Conservation (phyloP, 2,888 invertebrate genomes). For the Bruchidius siliquastri region DNA sequence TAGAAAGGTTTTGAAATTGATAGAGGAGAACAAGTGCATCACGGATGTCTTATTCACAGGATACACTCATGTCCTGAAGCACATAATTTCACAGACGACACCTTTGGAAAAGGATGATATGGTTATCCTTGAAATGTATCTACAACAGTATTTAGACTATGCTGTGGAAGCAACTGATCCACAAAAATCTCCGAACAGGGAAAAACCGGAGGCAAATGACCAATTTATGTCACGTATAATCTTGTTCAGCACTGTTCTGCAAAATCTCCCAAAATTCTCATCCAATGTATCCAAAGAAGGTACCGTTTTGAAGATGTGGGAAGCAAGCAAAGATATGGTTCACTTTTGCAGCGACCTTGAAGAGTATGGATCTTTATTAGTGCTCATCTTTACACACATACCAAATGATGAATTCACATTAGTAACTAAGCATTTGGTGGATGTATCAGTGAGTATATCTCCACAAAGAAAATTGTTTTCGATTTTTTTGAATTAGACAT, state of each 20-base stretch:
- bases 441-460: constrained; percentile 30
- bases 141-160: constrained; percentile 15
- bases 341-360: constrained; percentile 19
- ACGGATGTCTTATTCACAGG: constrained; percentile 12
- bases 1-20: constrained; percentile 25
- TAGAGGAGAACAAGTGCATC: constrained; percentile 19
- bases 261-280: constrained; percentile 33
- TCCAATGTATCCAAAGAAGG: constrained; percentile 24
- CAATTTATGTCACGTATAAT: constrained; percentile 23
- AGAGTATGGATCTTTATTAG: constrained; percentile 35
- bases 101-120: constrained; percentile 12
- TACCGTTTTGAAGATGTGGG: constrained; percentile 32
- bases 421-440: constrained; percentile 33
- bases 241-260: constrained; percentile 36
- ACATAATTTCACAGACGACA: constrained; percentile 17
- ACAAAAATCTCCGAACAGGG: background rate
- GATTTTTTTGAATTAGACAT: too few relatives aligned
- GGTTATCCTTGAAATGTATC: background rate
- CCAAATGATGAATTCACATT: constrained; percentile 35
- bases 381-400: constrained; percentile 35
- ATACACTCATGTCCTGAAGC: constrained; percentile 26
- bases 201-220: constrained; percentile 22
- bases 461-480: too few relatives aligned
- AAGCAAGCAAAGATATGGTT: constrained; percentile 22
- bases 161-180: constrained; percentile 10